Conservation (phyloP, 1,140 invertebrate genomes). For the Neuroterus valhalla region DNA sequence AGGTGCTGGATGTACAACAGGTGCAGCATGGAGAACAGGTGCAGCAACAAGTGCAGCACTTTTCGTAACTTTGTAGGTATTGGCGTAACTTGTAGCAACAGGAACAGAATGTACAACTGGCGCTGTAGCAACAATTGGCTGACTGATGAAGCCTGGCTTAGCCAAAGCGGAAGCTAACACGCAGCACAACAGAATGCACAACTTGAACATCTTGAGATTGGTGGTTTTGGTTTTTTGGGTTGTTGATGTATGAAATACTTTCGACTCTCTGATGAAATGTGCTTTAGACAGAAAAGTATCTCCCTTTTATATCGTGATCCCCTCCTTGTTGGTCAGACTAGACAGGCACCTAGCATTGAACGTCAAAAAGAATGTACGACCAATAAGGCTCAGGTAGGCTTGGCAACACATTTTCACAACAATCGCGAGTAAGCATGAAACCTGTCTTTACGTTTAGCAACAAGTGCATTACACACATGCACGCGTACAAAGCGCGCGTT, state of each 20-base stretch:
- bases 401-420: slow-evolving; percentile 38
- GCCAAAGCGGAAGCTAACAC: slow-evolving; percentile 1
- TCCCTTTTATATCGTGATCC: slow-evolving; percentile 38
- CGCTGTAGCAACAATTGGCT: slow-evolving; percentile 6
- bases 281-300: slow-evolving; percentile 17
- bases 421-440: background rate
- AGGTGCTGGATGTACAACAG: slow-evolving; percentile 25
- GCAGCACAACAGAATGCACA: background rate
- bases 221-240: background rate
- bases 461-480: too few species aligned
- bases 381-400: slow-evolving; percentile 35
- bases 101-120: slow-evolving; percentile 25
- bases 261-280: slow-evolving; percentile 20
- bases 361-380: slow-evolving; percentile 27
- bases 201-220: slow-evolving; percentile 8
- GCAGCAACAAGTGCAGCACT: slow-evolving; percentile 24
- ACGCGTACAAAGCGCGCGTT: too few species aligned
- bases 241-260: background rate
- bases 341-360: slow-evolving; percentile 16
- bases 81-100: slow-evolving; percentile 3
- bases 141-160: slow-evolving; percentile 4
- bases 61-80: background rate
- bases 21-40: background rate
- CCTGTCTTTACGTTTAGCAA: slow-evolving; percentile 34
- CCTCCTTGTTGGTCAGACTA: too few species aligned